These are phyloP conservation scores for Ischnus inquisitorius DNA, from an alignment of 2,888 invertebrate species.

Conservation along the genomic window DNA sequence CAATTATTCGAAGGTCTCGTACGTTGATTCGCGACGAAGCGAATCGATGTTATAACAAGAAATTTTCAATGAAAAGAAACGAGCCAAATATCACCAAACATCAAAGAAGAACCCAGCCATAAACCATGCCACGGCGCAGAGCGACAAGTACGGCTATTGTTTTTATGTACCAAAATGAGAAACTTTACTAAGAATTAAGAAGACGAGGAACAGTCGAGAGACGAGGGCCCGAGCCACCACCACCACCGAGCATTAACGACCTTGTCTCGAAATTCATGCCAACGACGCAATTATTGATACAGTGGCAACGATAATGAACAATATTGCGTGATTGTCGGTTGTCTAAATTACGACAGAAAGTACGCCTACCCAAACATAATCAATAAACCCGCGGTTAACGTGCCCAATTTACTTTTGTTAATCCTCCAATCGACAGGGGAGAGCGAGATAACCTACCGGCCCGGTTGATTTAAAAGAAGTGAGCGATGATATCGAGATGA, in stretches of 20 bases:
- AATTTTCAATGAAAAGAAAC: neutral
- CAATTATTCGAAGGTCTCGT: neutral
- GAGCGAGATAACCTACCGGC: too few species aligned
- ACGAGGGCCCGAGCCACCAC: neutral
- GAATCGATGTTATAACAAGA: neutral
- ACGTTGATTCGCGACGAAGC: neutral
- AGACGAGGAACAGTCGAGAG: constrained; percentile 34
- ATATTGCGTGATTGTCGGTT: constrained; percentile 1
- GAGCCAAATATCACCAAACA: constrained; percentile 66
- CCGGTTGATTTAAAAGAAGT: too few species aligned
- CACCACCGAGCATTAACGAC: constrained; percentile 5
- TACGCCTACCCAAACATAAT: neutral
- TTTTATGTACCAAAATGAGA: constrained; percentile 9
- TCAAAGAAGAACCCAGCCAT: constrained; percentile 65
- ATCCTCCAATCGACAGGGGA: too few species aligned
- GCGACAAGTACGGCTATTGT: constrained; percentile 58
- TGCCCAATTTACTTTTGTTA: neutral
- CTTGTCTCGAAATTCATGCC: constrained; percentile 33
- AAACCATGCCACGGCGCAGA: constrained; percentile 82
- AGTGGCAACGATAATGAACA: neutral
- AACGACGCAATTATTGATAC: neutral
- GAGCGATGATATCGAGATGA: too few species aligned
- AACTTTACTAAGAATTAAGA: constrained; percentile 20
- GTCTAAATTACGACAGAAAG: constrained; percentile 4
- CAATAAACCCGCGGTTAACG: neutral